Conservation (phyloP, 35 echinoderm and acorn worm species). For the Chiridota heheva region DNA sequence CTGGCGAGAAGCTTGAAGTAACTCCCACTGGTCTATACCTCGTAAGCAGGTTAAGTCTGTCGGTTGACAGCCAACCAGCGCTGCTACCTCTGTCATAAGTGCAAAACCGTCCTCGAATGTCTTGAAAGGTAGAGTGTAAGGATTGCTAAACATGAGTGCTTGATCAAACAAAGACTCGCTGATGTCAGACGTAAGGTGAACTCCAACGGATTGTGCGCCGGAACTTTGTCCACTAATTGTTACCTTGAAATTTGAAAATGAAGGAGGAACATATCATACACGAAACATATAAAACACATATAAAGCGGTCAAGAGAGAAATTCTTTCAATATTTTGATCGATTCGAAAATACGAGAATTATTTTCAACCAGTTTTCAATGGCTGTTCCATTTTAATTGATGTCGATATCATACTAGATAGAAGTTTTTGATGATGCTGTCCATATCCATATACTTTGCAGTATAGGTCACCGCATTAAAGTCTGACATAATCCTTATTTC, state of each 20-base stretch:
- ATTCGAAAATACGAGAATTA: no score
- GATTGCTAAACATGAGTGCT: constrained; percentile 45
- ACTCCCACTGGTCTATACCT: not conserved
- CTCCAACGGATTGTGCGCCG: constrained; percentile 48
- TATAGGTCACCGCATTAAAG: no score
- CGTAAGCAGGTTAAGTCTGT: constrained; percentile 47
- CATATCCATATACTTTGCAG: no score
- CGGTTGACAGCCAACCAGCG: not conserved
- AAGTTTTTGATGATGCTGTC: no score
- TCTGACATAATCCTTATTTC: no score
- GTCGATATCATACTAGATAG: no score
- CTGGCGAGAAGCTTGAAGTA: constrained; percentile 16
- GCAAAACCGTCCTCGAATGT: constrained; percentile 15
- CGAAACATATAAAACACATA: no score
- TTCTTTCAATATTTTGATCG: no score
- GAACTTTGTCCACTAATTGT: constrained; percentile 59
- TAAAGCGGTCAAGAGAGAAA: no score
- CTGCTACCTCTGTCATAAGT: constrained; percentile 22
- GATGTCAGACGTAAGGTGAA: constrained; percentile 24
- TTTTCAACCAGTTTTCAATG: no score
- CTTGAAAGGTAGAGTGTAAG: constrained; percentile 46
- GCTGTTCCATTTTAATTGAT: no score
- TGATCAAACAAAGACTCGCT: constrained; percentile 48
- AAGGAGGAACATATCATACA: no score
- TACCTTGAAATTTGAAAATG: constrained; percentile 1